Evolutionary conservation across 2,113 vertebrate species (phyloP), one percentile per base, ranked within the genome.

Genomic region (Rhea americana): DNA sequence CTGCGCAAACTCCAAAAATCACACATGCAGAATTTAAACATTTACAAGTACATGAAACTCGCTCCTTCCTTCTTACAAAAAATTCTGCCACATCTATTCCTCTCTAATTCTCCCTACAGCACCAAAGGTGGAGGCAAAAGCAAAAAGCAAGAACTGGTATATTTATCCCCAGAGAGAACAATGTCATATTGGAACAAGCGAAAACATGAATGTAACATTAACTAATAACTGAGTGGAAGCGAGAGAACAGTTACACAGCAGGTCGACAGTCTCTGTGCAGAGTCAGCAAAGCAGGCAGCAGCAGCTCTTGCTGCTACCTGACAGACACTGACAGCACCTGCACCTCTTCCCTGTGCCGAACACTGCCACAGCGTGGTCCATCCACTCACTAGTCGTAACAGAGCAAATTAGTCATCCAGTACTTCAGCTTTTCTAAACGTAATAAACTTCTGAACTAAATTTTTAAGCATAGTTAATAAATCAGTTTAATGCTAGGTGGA

Each of bases 131-230:
- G 87, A 73, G 16, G 12, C 30, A 63, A 76, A 81, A 72, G 8
- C 15, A 72, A 67, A 85, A 24, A 48, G 10, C 39, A 65, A 62
- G 53, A 28, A 7, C 9, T 32, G 41, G 71, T 87, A 67, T 28
- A 32, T 25, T 72, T 14, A 37, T 24, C 17, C 39, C 32, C 11
- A 35, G 59, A 26, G 28, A 25, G 48, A 79, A 63, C 0, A 17
- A 43, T 66, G 26, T 5, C 16, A 8, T 22, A 39, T 1, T 28
- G 25, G 41, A 87, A 71, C 13, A 62, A 62, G 28, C 4, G 4
- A 53, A 88, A 47, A 5, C 32, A 39, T 0, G 0, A 92, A 2
- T 21, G 45, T 55, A 68, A 12, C 1, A 2, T 32, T 71, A 51
- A 47, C 9, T 62, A 62, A 6, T 4, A n/a, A n/a, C 11, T 15